Percentiles rank a stretch among this genome's conserved stretches.
Conservation (phyloP, 2,888 invertebrate genomes). For the Amiota minor region DNA sequence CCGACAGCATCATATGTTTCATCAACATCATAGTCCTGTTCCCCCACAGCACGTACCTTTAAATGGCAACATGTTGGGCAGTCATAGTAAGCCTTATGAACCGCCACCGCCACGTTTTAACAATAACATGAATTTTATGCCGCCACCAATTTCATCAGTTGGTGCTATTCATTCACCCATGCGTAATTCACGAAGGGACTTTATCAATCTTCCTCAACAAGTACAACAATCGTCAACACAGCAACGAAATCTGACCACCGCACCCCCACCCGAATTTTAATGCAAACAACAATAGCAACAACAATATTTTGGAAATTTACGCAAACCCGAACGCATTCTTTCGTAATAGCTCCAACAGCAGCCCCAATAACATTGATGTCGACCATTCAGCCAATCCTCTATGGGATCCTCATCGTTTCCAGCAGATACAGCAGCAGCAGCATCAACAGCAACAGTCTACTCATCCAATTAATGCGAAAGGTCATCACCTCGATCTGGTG, state of each 20-base stretch:
- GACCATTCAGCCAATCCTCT: slow-evolving; percentile 30
- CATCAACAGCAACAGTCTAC: slow-evolving; percentile 47
- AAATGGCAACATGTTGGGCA: slow-evolving; percentile 45
- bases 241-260: slow-evolving; percentile 46
- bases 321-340: slow-evolving; percentile 40
- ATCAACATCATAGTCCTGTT: slow-evolving; percentile 54
- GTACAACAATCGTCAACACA: slow-evolving; percentile 29
- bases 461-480: slow-evolving; percentile 29
- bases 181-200: neutral
- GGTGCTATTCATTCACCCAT: slow-evolving; percentile 5
- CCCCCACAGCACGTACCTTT: slow-evolving; percentile 44
- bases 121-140: slow-evolving; percentile 41
- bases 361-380: slow-evolving; percentile 17
- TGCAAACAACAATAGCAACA: slow-evolving; percentile 38
- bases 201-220: neutral
- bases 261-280: slow-evolving; percentile 65
- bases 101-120: slow-evolving; percentile 50
- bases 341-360: slow-evolving; percentile 42
- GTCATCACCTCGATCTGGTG: slow-evolving; percentile 15
- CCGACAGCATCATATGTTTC: slow-evolving; percentile 44
- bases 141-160: slow-evolving; percentile 21
- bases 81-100: slow-evolving; percentile 22
- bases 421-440: slow-evolving; percentile 40
- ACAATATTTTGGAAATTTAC: slow-evolving; percentile 55
- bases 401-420: slow-evolving; percentile 49